Base-by-base conservation (phyloP, 2,888 invertebrate species). In the Chrysolina americana region DNA sequence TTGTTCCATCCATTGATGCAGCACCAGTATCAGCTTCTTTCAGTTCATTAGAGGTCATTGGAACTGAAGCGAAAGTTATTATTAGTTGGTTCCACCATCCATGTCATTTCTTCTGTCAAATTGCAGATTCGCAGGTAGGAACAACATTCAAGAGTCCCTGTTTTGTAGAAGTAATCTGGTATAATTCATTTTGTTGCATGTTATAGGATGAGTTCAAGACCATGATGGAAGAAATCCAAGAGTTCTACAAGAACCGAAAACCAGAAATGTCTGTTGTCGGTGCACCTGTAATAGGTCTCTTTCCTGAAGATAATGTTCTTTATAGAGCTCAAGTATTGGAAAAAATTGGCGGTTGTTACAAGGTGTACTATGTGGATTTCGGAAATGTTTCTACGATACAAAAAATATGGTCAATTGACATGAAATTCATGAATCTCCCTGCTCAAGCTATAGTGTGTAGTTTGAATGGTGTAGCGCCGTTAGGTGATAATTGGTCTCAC, bases 81-180 rank as follows among this genome's bases (percentile, higher is more conserved):
- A 90, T 95, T 50, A 92, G 93, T 1, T 95, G 95, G 95, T 94
- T 94, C 84, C 91, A 92, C 70, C 93, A 93, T 76, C 95, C 95
- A 0, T 90, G 91, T 76, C 91, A 92, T 80, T 95, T 95, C 86
- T 94, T 92, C 87, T 84, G 85, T 74, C 88, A 88, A 75, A 75
- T 87, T 19, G 74, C 81, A 15, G 78, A 79, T 21, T 44, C 62
- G 53, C 84, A 86, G 83, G 87, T 86, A 80, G 75, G 59, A 62
- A 47, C 47, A 15, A 47, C n/a, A 36, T 36, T 36, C 36, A 28
- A 8, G 47, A 47, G n/a, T 47, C 4, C 6, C 15, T 15, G 47
- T 8, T 15, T 15, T 8, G 47, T 15, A 8, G 8, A 36, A 8
- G 4, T 36, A 6, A 36, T 8, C 8, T 6, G n/a, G 2, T 47